phyloP scores from a whole-genome alignment of 2,113 vertebrate species.

The Scartelaos histophorus region DNA sequence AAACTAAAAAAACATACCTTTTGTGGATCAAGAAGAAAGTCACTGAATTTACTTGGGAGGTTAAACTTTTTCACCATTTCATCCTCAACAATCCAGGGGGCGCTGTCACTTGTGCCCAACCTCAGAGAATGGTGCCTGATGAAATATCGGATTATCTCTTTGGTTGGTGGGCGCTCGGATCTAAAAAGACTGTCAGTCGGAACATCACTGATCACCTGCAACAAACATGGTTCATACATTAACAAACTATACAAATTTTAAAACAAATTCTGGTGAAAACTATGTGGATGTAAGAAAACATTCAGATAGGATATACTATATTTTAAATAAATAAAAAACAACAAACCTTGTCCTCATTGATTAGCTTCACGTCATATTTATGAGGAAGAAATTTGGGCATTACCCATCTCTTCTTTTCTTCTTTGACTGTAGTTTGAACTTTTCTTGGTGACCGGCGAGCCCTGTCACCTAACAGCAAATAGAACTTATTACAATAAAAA shows the following conservation, averaged over 20 bases:
- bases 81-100: slow-evolving; percentile 97
- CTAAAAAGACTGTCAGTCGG: slow-evolving; percentile 89
- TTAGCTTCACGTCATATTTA: slow-evolving; percentile 94
- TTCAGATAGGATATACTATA: background rate
- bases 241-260: background rate
- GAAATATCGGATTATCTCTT: slow-evolving; percentile 97
- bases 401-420: slow-evolving; percentile 93
- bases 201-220: slow-evolving; percentile 90
- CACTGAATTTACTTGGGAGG: slow-evolving; percentile 95
- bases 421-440: slow-evolving; percentile 89
- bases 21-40: slow-evolving; percentile 94
- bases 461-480: slow-evolving; percentile 80
- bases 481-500: background rate
- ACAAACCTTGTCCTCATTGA: slow-evolving; percentile 92
- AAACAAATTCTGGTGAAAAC: background rate
- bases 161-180: slow-evolving; percentile 95
- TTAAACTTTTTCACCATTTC: slow-evolving; percentile 92
- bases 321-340: background rate
- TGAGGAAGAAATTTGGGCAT: slow-evolving; percentile 97
- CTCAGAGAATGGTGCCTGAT: slow-evolving; percentile 92
- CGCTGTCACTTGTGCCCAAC: slow-evolving; percentile 88
- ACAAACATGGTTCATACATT: background rate
- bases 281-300: background rate
- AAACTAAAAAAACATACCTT: slow-evolving; percentile 81
- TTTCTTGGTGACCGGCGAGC: slow-evolving; percentile 95